Evolutionary conservation across 2,797 vertebrate genomes (phyloP), one percentile per base, ranked within the genome.

Genomic region (Eutrigla gurnardus): DNA sequence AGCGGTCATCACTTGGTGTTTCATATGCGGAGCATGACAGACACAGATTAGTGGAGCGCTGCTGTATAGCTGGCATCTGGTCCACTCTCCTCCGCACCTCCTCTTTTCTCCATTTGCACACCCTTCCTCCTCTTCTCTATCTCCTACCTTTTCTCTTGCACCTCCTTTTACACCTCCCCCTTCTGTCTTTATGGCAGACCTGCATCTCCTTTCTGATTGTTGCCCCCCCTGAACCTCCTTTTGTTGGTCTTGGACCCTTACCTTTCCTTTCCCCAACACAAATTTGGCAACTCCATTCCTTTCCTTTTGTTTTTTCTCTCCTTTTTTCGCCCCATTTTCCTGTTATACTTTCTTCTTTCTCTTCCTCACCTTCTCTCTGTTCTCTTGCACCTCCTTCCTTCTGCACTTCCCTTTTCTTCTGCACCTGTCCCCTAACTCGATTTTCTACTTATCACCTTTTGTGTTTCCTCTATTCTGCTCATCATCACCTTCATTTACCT

Each of bases 1-100:
- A 83, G 86, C 64, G 82, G 88, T 89, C 91, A 92, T 91, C 87
- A 84, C 86, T 90, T 64, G 78, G 74, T 81, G 81, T 88, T 92
- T 87, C 88, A 88, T 92, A 86, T 87, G 81, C 75, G 65, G 82
- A 86, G 88, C 86, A 77, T 87, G 90, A 91, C 91, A 90, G 85
- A 86, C 82, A 78, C 86, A 90, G 77, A 87, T 87, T 82, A 91
- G 82, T 78, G 73, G 70, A 82, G 81, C 59, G 6, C 40, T 65
- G 65, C 78, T 78, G n/a, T 66, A 70, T 63, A 33, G 62, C 73
- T 84, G 81, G 57, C 85, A 82, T 79, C 84, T 87, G 72, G 67
- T 80, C 58, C 46, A 42, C 61, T 64, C 57, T 69, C 60, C 79
- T 58, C 57, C 45, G 47, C 59, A 54, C 46, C 66, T 62, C 49